These are phyloP conservation scores for Bufotes viridis DNA, from an alignment of 2,797 vertebrate species.

Conservation along the genomic window DNA sequence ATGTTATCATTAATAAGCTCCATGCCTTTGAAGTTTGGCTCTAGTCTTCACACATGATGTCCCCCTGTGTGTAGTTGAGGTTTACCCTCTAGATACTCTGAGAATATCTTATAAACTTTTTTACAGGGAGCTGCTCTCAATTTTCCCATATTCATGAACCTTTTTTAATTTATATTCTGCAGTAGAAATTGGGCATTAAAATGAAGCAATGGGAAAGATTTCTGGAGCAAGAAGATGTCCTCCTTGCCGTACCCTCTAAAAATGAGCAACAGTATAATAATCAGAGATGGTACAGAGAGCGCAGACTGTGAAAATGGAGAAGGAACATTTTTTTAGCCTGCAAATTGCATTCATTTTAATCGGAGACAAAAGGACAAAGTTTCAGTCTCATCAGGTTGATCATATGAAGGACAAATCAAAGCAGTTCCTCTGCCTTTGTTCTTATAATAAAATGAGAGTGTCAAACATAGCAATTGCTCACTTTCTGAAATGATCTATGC, in stretches of 20 bases:
- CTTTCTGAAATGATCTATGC: slow-evolving; percentile 39
- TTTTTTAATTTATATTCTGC: background rate
- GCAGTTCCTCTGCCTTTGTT: slow-evolving; percentile 30
- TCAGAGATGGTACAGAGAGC: slow-evolving; percentile 18
- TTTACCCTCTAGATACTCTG: background rate
- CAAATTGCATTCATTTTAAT: slow-evolving; percentile 49
- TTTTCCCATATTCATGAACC: background rate
- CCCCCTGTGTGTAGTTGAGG: background rate
- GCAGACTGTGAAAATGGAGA: slow-evolving; percentile 40
- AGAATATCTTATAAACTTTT: background rate
- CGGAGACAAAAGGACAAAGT: slow-evolving; percentile 50
- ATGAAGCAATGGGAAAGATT: background rate
- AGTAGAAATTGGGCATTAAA: slow-evolving; percentile 2
- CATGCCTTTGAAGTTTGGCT: background rate
- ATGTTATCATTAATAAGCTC: slow-evolving; percentile 2
- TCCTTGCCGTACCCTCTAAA: slow-evolving; percentile 21
- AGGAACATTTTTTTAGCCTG: slow-evolving; percentile 16
- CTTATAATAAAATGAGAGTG: slow-evolving; percentile 50
- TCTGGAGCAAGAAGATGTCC: slow-evolving; percentile 20
- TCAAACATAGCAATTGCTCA: slow-evolving; percentile 37
- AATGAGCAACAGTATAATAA: slow-evolving; percentile 24
- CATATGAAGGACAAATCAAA: slow-evolving; percentile 51
- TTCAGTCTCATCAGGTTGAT: slow-evolving; percentile 52
- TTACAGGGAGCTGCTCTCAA: background rate
- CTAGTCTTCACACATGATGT: background rate